Percentiles rank a stretch among this genome's conserved stretches.
Conservation (phyloP, 2,888 invertebrate genomes). For the Pristionchus japonicus region DNA sequence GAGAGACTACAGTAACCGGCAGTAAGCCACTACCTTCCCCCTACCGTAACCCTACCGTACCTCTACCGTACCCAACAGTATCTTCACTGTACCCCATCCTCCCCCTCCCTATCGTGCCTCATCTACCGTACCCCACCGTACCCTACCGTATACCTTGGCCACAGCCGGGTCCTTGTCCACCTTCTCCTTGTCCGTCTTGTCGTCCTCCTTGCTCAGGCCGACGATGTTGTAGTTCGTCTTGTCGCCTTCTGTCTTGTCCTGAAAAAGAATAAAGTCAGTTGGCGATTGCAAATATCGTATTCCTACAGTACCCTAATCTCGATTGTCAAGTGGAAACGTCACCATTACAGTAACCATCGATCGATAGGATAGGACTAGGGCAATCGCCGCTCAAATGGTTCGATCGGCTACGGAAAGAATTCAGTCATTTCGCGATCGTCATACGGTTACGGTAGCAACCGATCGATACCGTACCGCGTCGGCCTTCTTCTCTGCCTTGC, state of each 20-base stretch:
- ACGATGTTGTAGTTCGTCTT: slow-evolving; percentile 23
- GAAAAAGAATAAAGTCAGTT: neutral
- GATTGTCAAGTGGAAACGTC: too few species aligned
- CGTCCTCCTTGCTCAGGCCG: neutral
- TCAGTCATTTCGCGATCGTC: neutral
- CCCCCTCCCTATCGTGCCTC: neutral
- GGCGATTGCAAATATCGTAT: too few species aligned
- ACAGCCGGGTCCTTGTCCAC: neutral
- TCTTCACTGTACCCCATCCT: neutral
- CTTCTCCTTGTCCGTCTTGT: slow-evolving; percentile 38
- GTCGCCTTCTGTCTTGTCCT: neutral
- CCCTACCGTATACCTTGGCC: neutral
- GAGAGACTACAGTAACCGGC: neutral
- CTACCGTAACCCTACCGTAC: neutral
- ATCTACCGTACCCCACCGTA: neutral
- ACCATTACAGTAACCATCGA: neutral
- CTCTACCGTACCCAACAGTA: neutral
- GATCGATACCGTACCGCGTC: neutral
- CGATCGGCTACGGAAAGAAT: too few species aligned
- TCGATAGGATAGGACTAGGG: neutral
- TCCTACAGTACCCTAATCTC: too few species aligned
- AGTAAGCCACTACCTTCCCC: neutral
- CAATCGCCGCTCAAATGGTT: too few species aligned
- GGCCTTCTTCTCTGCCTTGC: neutral
- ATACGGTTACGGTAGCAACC: neutral